Evolutionary conservation across 2,797 vertebrate genomes (phyloP).

Genomic region (Lacerta viridis): DNA sequence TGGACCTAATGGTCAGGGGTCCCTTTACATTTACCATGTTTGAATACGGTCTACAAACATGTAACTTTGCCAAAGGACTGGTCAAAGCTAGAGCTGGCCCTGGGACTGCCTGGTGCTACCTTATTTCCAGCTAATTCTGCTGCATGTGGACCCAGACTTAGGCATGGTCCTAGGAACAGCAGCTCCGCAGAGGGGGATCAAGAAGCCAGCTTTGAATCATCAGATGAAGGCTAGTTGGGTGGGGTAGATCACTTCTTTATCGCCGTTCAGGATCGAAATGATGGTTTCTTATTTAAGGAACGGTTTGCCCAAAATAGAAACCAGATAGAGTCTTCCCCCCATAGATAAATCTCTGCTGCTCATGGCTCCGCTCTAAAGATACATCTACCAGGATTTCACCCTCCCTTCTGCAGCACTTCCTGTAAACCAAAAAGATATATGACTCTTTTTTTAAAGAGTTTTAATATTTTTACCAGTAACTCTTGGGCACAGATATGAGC

Average conservation of each 20-base stretch:
- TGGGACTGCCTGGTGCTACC: no score
- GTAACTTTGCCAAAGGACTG: no score
- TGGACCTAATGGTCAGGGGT: no score
- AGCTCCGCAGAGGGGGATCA: not conserved
- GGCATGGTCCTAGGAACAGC: no score
- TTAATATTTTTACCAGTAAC: slow-evolving; percentile 76
- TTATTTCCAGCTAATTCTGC: no score
- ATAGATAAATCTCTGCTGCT: slow-evolving; percentile 31
- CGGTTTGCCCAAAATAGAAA: slow-evolving; percentile 16
- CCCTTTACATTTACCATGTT: no score
- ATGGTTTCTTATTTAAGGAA: slow-evolving; percentile 7
- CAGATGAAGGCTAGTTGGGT: not conserved
- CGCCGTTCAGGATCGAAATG: not conserved
- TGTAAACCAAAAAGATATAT: slow-evolving; percentile 74
- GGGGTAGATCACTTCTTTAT: not conserved
- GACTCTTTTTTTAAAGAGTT: slow-evolving; percentile 53
- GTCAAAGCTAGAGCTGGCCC: no score
- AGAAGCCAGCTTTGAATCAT: not conserved
- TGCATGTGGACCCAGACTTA: no score
- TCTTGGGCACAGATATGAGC: slow-evolving; percentile 36
- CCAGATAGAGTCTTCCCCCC: not conserved
- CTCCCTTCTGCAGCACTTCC: slow-evolving; percentile 67
- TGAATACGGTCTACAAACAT: no score
- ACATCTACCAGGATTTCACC: slow-evolving; percentile 30
- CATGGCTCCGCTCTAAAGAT: slow-evolving; percentile 30